Conservation (phyloP, 2,113 vertebrate species). For the Vulpes lagopus region DNA sequence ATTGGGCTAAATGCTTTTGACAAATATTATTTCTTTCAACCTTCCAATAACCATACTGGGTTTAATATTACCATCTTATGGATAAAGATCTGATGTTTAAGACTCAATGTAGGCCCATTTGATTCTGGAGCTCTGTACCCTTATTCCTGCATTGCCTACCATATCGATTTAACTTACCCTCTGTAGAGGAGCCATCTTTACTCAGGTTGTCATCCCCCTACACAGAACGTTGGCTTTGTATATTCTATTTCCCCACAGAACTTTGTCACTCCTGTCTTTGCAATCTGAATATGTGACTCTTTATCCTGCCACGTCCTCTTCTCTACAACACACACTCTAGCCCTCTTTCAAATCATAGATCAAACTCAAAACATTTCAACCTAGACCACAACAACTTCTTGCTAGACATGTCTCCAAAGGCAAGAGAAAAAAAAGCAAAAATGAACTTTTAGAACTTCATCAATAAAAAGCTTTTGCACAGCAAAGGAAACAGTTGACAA, state of each 20-base stretch:
- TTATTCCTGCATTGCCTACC: not conserved
- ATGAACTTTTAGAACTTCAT: not conserved
- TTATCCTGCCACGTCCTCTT: not conserved
- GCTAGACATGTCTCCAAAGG: not conserved
- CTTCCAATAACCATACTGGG: not conserved
- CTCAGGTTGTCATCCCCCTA: fast-evolving
- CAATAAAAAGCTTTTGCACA: not conserved
- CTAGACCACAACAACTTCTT: not conserved
- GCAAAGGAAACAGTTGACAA: not conserved
- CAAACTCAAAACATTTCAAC: not conserved
- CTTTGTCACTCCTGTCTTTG: not conserved
- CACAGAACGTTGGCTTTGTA: not conserved
- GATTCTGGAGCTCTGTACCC: not conserved
- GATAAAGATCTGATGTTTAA: not conserved
- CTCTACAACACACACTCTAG: not conserved
- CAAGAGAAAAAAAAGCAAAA: not conserved
- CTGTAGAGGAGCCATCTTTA: not conserved
- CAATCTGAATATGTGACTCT: not conserved
- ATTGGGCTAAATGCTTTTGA: not conserved
- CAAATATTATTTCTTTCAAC: not conserved
- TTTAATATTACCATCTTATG: no score
- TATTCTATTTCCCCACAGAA: not conserved
- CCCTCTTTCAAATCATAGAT: not conserved
- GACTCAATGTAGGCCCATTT: fast-evolving
- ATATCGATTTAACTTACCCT: fast-evolving